Percentiles rank a stretch among this genome's conserved stretches.
phyloP scores from a whole-genome alignment of 2,113 vertebrate genomes.

The Parus major region DNA sequence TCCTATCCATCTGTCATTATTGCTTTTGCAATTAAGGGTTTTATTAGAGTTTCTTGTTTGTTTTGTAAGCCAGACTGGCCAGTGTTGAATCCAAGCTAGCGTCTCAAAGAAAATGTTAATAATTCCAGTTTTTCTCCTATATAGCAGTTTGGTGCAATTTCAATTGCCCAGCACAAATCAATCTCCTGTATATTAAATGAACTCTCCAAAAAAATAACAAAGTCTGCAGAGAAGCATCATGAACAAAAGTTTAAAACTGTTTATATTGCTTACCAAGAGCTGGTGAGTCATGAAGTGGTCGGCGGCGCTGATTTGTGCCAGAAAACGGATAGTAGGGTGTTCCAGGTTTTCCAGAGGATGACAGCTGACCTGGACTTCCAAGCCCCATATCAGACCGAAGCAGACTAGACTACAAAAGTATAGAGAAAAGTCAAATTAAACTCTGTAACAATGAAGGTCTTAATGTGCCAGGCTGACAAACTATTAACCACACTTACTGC shows the following conservation, averaged over 20 bases:
- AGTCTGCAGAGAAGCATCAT: not conserved
- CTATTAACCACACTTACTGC: not conserved
- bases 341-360: conserved; percentile 86
- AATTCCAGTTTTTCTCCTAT: not conserved
- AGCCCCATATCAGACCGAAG: conserved; percentile 84
- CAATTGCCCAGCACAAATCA: not conserved
- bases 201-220: not conserved
- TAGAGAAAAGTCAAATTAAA: not conserved
- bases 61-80: conserved; percentile 36
- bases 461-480: not conserved
- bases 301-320: conserved; percentile 87
- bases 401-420: conserved; percentile 81
- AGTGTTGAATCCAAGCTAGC: not conserved
- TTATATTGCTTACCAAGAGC: conserved; percentile 79
- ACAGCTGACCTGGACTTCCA: conserved; percentile 83
- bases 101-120: not conserved
- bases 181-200: not conserved
- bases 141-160: not conserved
- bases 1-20: conserved; percentile 68
- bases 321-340: conserved; percentile 87
- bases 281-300: conserved; percentile 86
- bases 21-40: conserved; percentile 60
- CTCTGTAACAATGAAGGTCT: not conserved
- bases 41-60: conserved; percentile 53
- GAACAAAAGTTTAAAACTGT: not conserved